Percentiles rank a stretch among this genome's conserved stretches.
phyloP scores from a whole-genome alignment of 2,797 vertebrate species.

The Psittacula echo region DNA sequence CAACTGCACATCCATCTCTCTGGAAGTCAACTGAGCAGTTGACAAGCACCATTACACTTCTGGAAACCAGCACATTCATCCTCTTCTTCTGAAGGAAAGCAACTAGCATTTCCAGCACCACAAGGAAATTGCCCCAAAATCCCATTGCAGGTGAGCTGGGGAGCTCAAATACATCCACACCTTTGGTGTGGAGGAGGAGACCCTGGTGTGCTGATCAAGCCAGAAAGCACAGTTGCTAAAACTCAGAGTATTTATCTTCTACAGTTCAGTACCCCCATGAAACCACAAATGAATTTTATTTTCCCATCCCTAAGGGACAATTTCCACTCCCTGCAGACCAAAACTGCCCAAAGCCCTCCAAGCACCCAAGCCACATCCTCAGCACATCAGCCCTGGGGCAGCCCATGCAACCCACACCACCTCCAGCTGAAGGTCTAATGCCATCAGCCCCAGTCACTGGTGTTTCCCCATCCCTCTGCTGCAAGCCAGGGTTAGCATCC shows the following conservation, averaged over 20 bases:
- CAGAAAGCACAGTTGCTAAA: background rate
- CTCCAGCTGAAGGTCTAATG: background rate
- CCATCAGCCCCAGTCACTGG: fast-evolving
- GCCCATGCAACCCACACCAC: background rate
- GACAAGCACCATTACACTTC: background rate
- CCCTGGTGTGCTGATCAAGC: fast-evolving
- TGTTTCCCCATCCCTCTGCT: background rate
- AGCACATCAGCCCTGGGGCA: fast-evolving
- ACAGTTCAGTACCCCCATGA: background rate
- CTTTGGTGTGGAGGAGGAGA: background rate
- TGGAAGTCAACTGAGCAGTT: background rate
- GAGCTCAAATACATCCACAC: background rate
- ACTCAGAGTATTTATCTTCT: background rate
- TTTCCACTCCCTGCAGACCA: background rate
- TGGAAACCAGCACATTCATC: background rate
- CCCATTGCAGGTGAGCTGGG: background rate
- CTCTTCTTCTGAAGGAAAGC: background rate
- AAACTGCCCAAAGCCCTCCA: background rate
- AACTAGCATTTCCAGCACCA: background rate
- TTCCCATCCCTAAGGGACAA: background rate
- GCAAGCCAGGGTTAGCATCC: background rate
- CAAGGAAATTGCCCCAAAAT: background rate
- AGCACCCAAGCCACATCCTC: background rate
- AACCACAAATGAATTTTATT: background rate
- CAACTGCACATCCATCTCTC: background rate